These are phyloP conservation scores for Ameiurus melas DNA, from an alignment of 2,113 vertebrate genomes.

Conservation along the genomic window DNA sequence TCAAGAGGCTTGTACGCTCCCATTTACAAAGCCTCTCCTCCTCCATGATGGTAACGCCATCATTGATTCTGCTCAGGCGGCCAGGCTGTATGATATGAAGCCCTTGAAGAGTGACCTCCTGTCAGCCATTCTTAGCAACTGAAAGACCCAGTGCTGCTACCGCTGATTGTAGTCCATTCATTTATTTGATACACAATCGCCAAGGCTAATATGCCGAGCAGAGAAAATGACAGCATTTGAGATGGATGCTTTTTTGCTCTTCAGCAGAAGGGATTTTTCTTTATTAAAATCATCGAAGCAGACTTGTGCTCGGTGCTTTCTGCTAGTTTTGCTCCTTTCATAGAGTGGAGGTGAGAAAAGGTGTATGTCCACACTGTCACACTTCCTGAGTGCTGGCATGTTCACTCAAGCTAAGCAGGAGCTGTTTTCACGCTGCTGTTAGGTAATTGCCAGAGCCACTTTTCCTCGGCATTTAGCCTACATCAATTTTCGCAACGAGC, in stretches of 20 bases:
- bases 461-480: conserved; percentile 51
- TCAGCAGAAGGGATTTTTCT: conserved; percentile 11
- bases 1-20: conserved; percentile 58
- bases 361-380: conserved; percentile 26
- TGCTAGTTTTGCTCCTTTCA: conserved; percentile 15
- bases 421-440: conserved; percentile 45
- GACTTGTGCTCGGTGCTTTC: conserved; percentile 4
- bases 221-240: conserved; percentile 41
- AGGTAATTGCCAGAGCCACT: conserved; percentile 56
- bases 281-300: not conserved
- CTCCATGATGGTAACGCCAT: conserved; percentile 52
- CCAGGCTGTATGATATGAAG: conserved; percentile 56
- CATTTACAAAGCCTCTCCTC: conserved; percentile 56
- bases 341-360: conserved; percentile 22
- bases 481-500: conserved; percentile 58
- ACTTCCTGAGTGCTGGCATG: conserved; percentile 19
- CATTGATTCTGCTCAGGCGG: conserved; percentile 53
- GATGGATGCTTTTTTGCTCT: conserved; percentile 13
- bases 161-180: conserved; percentile 54
- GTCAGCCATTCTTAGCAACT: conserved; percentile 52
- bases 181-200: conserved; percentile 43
- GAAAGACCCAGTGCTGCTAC: conserved; percentile 48
- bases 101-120: conserved; percentile 59
- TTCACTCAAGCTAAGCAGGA: conserved; percentile 34
- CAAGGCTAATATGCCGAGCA: conserved; percentile 37